These are phyloP conservation scores for Chrysotoxum bicinctum DNA, from an alignment of 2,888 invertebrate genomes.

Conservation along the genomic window DNA sequence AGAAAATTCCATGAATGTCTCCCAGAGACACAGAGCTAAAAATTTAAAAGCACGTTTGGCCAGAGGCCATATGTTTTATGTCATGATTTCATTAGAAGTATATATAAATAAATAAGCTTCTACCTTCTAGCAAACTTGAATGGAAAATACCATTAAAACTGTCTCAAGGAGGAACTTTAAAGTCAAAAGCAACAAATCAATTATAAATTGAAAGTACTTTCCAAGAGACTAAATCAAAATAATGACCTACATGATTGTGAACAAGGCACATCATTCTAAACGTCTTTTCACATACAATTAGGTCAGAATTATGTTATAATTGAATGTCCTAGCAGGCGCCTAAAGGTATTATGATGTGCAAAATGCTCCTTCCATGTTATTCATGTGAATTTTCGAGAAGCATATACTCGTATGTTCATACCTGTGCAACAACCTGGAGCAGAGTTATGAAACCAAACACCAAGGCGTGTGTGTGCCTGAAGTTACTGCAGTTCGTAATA, in stretches of 20 bases:
- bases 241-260: conserved; percentile 21
- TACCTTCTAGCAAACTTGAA: neutral
- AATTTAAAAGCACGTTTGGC: conserved; percentile 5
- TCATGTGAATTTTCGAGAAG: conserved; percentile 38
- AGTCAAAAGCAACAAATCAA: neutral
- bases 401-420: neutral
- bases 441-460: conserved; percentile 29
- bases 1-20: neutral
- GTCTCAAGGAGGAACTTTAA: conserved; percentile 4
- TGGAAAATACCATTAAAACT: neutral
- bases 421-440: neutral
- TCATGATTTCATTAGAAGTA: conserved; percentile 6
- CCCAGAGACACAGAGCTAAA: neutral
- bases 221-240: neutral
- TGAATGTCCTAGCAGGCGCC: neutral
- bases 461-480: neutral
- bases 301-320: conserved; percentile 20
- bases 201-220: neutral
- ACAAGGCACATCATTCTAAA: neutral
- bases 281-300: conserved; percentile 22
- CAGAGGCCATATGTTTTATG: neutral
- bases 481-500: neutral
- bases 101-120: neutral
- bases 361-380: conserved; percentile 13
- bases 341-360: neutral